Conservation (phyloP, 2,888 invertebrate species). For the Drosophila prolongata region DNA sequence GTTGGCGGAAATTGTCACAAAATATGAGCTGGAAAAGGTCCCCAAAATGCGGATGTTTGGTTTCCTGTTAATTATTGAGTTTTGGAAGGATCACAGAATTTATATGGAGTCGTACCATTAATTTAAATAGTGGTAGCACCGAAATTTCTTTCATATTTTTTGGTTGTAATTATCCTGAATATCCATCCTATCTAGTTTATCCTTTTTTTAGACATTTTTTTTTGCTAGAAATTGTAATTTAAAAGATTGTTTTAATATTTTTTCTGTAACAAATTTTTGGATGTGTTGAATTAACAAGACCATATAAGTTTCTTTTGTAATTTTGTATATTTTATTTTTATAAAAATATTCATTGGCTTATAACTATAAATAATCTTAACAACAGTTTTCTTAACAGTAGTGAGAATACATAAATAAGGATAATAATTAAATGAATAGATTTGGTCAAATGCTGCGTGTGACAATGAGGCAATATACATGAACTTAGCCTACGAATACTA, state of each 20-base stretch:
- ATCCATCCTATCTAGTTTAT: too few relatives aligned
- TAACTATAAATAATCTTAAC: slow-evolving; percentile 49
- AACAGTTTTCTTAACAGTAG: slow-evolving; percentile 53
- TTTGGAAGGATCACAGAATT: background rate
- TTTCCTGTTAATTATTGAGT: slow-evolving; percentile 23
- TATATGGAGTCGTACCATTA: too few relatives aligned
- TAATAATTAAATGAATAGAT: slow-evolving; percentile 52
- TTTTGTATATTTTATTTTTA: slow-evolving; percentile 31
- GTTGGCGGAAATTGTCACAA: slow-evolving; percentile 41
- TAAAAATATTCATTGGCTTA: slow-evolving; percentile 34
- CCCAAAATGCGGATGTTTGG: slow-evolving; percentile 15
- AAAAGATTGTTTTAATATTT: too few relatives aligned
- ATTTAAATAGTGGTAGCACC: too few relatives aligned
- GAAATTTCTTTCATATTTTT: too few relatives aligned
- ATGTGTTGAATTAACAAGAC: background rate
- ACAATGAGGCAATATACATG: slow-evolving; percentile 62
- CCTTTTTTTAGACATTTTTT: too few relatives aligned
- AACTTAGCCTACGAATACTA: slow-evolving; percentile 44
- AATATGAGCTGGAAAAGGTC: slow-evolving; percentile 1
- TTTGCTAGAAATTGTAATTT: too few relatives aligned
- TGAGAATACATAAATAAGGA: slow-evolving; percentile 41
- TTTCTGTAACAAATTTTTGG: background rate
- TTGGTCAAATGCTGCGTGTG: slow-evolving; percentile 71
- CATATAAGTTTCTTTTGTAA: slow-evolving; percentile 5
- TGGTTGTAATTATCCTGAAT: too few relatives aligned